Evolutionary conservation across 2,888 invertebrate genomes (phyloP), one percentile per base, ranked within the genome.

Genomic region (Latrodectus hesperus): DNA sequence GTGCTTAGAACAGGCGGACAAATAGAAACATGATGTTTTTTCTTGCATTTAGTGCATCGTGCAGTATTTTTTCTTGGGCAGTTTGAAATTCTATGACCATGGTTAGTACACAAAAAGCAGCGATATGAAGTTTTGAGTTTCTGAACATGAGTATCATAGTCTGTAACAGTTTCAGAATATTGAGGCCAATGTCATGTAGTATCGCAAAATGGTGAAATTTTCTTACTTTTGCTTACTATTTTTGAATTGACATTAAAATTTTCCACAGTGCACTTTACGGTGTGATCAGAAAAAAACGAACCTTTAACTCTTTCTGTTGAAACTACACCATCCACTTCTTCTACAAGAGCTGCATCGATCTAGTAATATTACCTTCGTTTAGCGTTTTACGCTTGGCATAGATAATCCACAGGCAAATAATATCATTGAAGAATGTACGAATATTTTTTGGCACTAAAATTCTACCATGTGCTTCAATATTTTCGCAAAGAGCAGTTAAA

Each of bases 61-160:
- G 22, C 22, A 1, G 22, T n/a, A 38, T 70, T 26, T 70, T 70
- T 70, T 11, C 70, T 17, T 22, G 70, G 52, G 14, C 70, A 70
- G 14, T 70, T 70, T 70, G 70, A 26, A 17, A 70, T 22, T 70
- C 70, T 70, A 26, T 70, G 70, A 22, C 70, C 17, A 22, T 4
- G 17, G 26, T 70, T 70, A 70, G 70, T 70, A 70, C 70, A 70
- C 38, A 70, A 9, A 26, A 70, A 70, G 26, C 70, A 70, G 3
- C 70, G 70, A 26, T 70, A 6, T 10, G 70, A 70, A 26, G 22
- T 26, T 70, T 70, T 70, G 2, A 70, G 38, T 14, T 70, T 70
- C 14, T 70, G 70, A 12, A n/a, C 1, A 22, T 1, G 22, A 22
- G 22, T 22, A 22, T 22, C 22, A 22, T 22, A 22, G 1, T 22